Percentiles rank a stretch among this genome's conserved stretches.
These are phyloP conservation scores for Drosophila kurseongensis DNA, from an alignment of 1,140 invertebrate genomes.

Conservation along the genomic window DNA sequence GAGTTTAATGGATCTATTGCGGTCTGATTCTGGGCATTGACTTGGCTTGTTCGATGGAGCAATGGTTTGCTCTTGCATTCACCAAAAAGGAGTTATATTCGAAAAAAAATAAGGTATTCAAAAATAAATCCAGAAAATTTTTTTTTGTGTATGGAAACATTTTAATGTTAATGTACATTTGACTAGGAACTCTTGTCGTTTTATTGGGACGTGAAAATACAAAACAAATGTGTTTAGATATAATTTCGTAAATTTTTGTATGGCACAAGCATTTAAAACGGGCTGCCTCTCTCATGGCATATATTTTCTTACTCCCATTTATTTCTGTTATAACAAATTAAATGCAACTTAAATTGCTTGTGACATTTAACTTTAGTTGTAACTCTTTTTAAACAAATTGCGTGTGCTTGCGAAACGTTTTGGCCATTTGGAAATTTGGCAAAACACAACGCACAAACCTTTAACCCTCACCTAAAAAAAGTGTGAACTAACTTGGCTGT, in stretches of 20 bases:
- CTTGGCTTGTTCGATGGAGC: neutral
- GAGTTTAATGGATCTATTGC: slow-evolving; percentile 13
- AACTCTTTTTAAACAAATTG: neutral
- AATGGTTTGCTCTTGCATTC: neutral
- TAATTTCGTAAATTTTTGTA: no score
- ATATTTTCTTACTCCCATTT: no score
- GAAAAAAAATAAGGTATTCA: neutral
- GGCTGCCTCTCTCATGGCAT: no score
- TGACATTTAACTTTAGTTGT: neutral
- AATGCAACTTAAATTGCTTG: neutral
- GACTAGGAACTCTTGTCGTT: no score
- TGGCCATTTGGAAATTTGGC: neutral
- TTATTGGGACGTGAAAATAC: no score
- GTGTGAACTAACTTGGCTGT: slow-evolving; percentile 5
- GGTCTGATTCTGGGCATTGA: slow-evolving; percentile 12
- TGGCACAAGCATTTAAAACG: no score
- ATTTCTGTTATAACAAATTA: no score
- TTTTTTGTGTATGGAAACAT: no score
- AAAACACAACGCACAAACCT: neutral
- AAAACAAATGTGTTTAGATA: no score
- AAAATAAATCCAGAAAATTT: no score
- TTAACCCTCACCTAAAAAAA: slow-evolving; percentile 13
- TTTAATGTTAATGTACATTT: no score
- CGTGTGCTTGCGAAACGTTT: neutral
- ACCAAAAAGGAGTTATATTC: neutral